Evolutionary conservation across 2,888 invertebrate genomes (phyloP), one percentile per base, ranked within the genome.

Genomic region (Ceraclea dissimilis): DNA sequence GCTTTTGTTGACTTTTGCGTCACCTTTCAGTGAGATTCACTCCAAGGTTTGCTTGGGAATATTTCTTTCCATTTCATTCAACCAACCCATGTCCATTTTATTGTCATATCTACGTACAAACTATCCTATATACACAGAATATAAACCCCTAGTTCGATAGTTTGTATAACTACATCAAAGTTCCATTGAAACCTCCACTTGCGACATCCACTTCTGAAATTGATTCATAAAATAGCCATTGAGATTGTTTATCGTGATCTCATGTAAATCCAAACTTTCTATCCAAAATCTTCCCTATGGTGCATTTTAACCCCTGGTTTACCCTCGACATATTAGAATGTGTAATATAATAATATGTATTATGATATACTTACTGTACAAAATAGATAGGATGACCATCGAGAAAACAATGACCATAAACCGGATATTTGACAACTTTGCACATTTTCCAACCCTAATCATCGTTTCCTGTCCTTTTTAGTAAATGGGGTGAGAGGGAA

Each of bases 371-470:
- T 2, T 39, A 4, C 13, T 39, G 13, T 8, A 39, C 39, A 39
- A 39, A 39, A 4, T 39, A 39, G 39, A 39, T 39, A 39, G 39
- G 39, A 39, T 39, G 39, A 39, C 39, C 39, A 39, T 39, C 13
- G 39, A 39, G 39, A 39, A 39, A 39, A 39, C 39, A 39, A 39
- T 39, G 39, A 39, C 39, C 39, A 39, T 39, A 13, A 47, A n/a
- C 47, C 52, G 52, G 52, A 52, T 52, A 33, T 54, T 17, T 13
- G 31, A 49, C 52, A 60, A 60, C 60, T 60, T 60, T 58, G 58
- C 58, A 55, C 60, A 58, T 58, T 58, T 58, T 60, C 58, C 58
- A 56, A 33, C 54, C 19, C 51, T 60, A 56, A 58, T 60, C 58
- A 58, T 55, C 46, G 53, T 49, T 47, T 60, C 58, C 60, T 44